These are phyloP conservation scores for Drosophila greeni DNA, from an alignment of 2,888 invertebrate species.

Conservation along the genomic window DNA sequence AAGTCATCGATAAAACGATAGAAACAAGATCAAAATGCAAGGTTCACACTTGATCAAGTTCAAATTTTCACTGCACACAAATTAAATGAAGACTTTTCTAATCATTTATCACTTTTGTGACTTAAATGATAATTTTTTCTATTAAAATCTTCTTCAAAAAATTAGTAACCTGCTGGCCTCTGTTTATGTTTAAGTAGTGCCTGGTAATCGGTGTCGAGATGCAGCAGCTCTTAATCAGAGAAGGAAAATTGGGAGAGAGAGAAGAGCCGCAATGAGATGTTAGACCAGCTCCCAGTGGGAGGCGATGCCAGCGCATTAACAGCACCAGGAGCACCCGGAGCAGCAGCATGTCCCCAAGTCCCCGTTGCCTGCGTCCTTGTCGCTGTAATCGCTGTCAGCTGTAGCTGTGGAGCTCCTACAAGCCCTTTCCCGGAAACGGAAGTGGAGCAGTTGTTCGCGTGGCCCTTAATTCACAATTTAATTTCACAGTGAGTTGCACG, in stretches of 20 bases:
- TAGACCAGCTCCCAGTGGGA: slow-evolving; percentile 21
- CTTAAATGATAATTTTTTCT: too few relatives aligned
- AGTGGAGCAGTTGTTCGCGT: slow-evolving; percentile 8
- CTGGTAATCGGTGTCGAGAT: not conserved
- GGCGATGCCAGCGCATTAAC: slow-evolving; percentile 28
- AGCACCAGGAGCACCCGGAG: not conserved
- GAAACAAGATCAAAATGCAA: not conserved
- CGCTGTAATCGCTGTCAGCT: slow-evolving; percentile 12
- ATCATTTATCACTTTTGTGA: too few relatives aligned
- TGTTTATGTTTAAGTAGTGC: too few relatives aligned
- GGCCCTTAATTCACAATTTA: slow-evolving; percentile 71
- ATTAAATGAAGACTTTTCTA: too few relatives aligned
- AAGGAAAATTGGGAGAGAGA: not conserved
- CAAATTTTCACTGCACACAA: too few relatives aligned
- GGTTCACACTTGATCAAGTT: not conserved
- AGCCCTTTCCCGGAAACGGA: not conserved
- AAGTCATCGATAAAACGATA: not conserved
- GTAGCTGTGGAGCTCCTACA: not conserved
- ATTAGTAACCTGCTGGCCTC: too few relatives aligned
- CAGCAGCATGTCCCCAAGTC: slow-evolving; percentile 11
- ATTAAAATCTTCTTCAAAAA: too few relatives aligned
- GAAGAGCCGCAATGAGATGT: slow-evolving; percentile 32
- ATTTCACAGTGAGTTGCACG: slow-evolving; percentile 70
- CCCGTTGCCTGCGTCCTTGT: slow-evolving; percentile 33
- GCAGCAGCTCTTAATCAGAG: not conserved